A percentile compares a stretch with the other conserved stretches of the same genome.
phyloP scores from a whole-genome alignment of 1,140 invertebrate genomes.

The Pseudobourletiella spinata region DNA sequence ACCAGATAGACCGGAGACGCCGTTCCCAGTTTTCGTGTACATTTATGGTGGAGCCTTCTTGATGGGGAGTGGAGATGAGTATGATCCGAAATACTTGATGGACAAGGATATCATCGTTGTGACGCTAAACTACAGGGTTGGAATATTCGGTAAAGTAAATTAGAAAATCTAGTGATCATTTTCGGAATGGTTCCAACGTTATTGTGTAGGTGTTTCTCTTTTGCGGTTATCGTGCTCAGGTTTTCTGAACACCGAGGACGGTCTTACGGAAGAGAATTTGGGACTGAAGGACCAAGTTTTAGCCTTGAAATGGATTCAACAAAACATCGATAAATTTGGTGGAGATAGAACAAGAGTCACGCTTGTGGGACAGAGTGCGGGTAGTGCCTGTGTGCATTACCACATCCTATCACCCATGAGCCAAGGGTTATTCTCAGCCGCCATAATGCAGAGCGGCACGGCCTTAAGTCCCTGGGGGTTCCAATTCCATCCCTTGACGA shows the following conservation, averaged over 20 bases:
- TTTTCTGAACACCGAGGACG: neutral
- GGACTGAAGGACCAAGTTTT: neutral
- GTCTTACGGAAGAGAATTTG: neutral
- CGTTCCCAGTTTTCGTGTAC: constrained; percentile 10
- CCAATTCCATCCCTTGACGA: neutral
- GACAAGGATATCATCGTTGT: constrained; percentile 40
- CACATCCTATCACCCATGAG: constrained; percentile 7
- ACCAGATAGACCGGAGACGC: too few relatives aligned
- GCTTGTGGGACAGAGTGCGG: constrained; percentile 90
- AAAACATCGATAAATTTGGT: neutral
- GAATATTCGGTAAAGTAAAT: constrained; percentile 38
- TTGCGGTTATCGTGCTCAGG: neutral
- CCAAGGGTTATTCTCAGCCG: constrained; percentile 9
- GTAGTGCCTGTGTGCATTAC: constrained; percentile 40
- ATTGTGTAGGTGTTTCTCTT: neutral
- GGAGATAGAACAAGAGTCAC: constrained; percentile 90
- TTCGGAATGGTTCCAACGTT: neutral
- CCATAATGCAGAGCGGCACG: constrained; percentile 16
- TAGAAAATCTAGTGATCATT: neutral
- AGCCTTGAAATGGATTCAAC: constrained; percentile 1
- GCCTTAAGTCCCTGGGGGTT: constrained; percentile 19
- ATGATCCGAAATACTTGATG: constrained; percentile 33
- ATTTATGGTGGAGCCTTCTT: constrained; percentile 18
- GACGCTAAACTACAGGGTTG: constrained; percentile 40
- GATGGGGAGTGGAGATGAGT: neutral